A percentile compares a stretch with the other conserved stretches of the same genome.
Conservation (phyloP, 2,888 invertebrate species). For the Eupeodes luniger region DNA sequence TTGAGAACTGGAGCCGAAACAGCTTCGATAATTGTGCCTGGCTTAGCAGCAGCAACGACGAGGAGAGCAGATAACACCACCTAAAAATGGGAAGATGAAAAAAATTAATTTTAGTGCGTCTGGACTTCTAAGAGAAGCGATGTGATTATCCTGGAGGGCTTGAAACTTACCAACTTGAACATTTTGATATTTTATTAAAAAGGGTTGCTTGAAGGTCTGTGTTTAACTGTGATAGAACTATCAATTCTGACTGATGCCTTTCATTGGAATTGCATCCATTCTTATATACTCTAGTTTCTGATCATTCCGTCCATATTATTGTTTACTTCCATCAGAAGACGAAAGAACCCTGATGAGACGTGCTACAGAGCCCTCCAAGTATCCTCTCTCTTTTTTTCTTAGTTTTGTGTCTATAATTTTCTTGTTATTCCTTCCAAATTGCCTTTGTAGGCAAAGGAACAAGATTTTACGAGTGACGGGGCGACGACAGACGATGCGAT, state of each 20-base stretch:
- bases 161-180: constrained; percentile 80
- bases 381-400: constrained; percentile 2
- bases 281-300: constrained; percentile 76
- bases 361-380: constrained; percentile 9
- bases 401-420: background rate
- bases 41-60: constrained; percentile 81
- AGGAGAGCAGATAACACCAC: constrained; percentile 87
- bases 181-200: constrained; percentile 77
- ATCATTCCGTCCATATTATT: background rate
- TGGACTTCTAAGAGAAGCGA: background rate
- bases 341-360: constrained; percentile 3
- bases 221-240: constrained; percentile 75
- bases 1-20: constrained; percentile 62
- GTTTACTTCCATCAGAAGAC: background rate
- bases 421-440: constrained; percentile 31
- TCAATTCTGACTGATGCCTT: constrained; percentile 77
- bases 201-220: constrained; percentile 75
- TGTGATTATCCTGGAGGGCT: background rate
- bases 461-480: constrained; percentile 18
- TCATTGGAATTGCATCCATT: constrained; percentile 52
- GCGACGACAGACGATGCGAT: background rate
- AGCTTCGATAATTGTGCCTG: constrained; percentile 65
- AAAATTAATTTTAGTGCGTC: background rate
- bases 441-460: constrained; percentile 44
- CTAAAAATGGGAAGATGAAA: constrained; percentile 77